phyloP scores from a whole-genome alignment of 2,888 invertebrate species.

The Seladonia tumulorum region DNA sequence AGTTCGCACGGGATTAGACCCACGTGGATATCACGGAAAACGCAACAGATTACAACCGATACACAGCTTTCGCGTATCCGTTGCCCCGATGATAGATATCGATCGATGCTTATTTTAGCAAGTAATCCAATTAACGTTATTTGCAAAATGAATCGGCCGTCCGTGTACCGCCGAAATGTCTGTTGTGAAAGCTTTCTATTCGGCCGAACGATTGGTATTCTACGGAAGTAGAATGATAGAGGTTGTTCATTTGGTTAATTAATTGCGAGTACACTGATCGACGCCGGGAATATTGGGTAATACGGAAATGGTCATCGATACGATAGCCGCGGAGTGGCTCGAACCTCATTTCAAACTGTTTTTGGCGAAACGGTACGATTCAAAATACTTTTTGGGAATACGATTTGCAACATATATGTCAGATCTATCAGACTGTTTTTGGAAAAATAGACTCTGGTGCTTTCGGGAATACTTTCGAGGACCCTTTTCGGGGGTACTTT shows the following conservation, averaged over 20 bases:
- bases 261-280: not conserved
- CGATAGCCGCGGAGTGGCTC: not conserved
- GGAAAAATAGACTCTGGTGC: no score
- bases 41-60: not conserved
- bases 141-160: conserved; percentile 1
- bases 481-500: no score
- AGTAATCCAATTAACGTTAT: conserved; percentile 38
- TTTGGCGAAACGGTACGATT: not conserved
- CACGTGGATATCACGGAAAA: not conserved
- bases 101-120: conserved; percentile 17
- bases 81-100: not conserved
- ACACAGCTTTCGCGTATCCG: not conserved
- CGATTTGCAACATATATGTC: no score
- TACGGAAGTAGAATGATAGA: not conserved
- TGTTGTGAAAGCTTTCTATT: not conserved
- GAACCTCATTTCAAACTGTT: not conserved
- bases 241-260: conserved; percentile 3
- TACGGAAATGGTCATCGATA: not conserved
- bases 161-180: not conserved
- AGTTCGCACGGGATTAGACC: not conserved
- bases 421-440: no score
- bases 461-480: no score
- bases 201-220: not conserved
- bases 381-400: not conserved
- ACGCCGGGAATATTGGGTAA: not conserved